Evolutionary conservation across 1,140 invertebrate genomes (phyloP), one percentile per base, ranked within the genome.

Genomic region (Panagrolaimus sp.): DNA sequence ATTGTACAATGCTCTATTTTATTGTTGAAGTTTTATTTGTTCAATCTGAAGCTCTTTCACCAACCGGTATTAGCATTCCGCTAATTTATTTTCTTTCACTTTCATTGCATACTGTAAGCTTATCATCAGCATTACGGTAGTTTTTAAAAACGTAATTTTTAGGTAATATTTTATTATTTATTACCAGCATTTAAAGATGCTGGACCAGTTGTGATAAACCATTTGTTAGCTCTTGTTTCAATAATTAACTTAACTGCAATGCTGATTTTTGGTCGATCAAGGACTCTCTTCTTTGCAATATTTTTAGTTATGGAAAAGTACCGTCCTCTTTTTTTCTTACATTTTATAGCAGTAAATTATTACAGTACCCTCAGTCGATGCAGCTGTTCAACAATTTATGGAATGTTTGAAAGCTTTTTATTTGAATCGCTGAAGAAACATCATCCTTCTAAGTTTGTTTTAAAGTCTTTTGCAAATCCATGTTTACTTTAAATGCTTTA

Each of bases 241-340:
- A 57, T 57, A 1, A 27, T 16, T 5, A 57, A 57, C 5, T 57
- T 27, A 9, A 27, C 51, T 0, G 51, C 51, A 20, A 25, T 57
- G 51, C 13, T 57, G 0, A 11, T 57, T 11, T 57, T 20, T 16
- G 51, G 51, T n/a, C 51, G 51, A 4, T 11, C 9, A 25, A 20
- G 51, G 8, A 57, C 13, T 13, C 20, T 57, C 8, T 27, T 57
- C 11, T 57, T 57, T 13, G 51, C 27, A 20, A 20, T 13, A 25
- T 57, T 57, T 57, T 25, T 27, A 20, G 20, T 57, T 20, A 57
- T 57, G 1, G 51, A 57, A 57, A 57, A 57, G 51, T 57, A 57
- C 20, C 9, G 9, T 3, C 1, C 1, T 11, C 20, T 11, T 57
- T 57, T 53, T n/a, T 53, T 9, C 51, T n/a, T 20, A 4, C 8